Evolutionary conservation across 2,113 vertebrate species (phyloP), one percentile per base, ranked within the genome.

Genomic region (Prionailurus viverrinus): DNA sequence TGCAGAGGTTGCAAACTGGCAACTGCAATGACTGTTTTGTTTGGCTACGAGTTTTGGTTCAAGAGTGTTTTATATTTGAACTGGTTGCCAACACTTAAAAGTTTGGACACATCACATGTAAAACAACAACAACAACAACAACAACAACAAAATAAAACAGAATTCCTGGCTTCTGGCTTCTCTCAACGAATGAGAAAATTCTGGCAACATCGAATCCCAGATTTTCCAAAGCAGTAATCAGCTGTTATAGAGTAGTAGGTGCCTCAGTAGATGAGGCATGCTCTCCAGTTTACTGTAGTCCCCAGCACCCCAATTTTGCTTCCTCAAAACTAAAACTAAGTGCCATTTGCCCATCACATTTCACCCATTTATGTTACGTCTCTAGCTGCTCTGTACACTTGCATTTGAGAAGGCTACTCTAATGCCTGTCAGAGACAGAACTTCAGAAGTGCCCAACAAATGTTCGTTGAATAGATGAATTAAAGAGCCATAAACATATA

Each of bases 21-120:
- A 96, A 2, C 27, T 80, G 4, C 10, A 76, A 71, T 3, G 4
- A 58, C 53, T 82, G 8, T 96, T 92, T 94, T 89, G 66, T 89
- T 84, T 87, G 19, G 31, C 41, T 31, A 88, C 29, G 33, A 53
- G 63, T 92, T 96, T 95, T 55, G 63, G 63, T 89, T 55, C 25
- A 6, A 88, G 27, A 73, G 10, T 93, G 41, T 84, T 96, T 97
- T 92, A 95, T 92, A 92, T 90, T 87, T 97, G 63, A 92, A 74
- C 41, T 78, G 33, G 45, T 83, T 95, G 76, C 48, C 55, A 92
- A 63, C 55, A 92, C 86, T 94, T 88, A 73, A 94, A 94, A 82
- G 41, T 81, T 89, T 55, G 51, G 21, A 78, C 11, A 6, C 55
- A 88, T 88, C 3, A n/a, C 27, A 58, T 89, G 92, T 95, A 61